These are phyloP conservation scores for Bombylius discolor DNA, from an alignment of 2,888 invertebrate species.

Conservation along the genomic window DNA sequence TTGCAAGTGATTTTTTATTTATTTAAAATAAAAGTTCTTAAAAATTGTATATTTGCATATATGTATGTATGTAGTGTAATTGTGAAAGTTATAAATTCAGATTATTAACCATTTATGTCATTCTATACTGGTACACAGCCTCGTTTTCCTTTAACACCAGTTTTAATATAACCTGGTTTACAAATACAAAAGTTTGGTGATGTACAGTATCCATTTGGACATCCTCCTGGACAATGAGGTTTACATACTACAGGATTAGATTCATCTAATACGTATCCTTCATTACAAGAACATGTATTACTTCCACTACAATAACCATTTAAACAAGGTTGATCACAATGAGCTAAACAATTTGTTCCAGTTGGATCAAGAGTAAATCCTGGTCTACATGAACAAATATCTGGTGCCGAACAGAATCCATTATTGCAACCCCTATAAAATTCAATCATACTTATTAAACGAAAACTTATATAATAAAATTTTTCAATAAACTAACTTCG, in stretches of 20 bases:
- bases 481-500: neutral
- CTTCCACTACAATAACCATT: conserved; percentile 56
- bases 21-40: no score
- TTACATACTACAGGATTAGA: conserved; percentile 38
- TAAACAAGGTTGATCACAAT: conserved; percentile 50
- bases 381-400: conserved; percentile 15
- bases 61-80: no score
- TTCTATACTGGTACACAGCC: conserved; percentile 38
- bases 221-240: conserved; percentile 54
- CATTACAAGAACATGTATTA: conserved; percentile 46
- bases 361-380: conserved; percentile 12
- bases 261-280: conserved; percentile 40
- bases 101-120: no score
- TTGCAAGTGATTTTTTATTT: no score
- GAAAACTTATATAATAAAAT: neutral
- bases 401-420: conserved; percentile 30
- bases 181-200: conserved; percentile 63
- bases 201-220: conserved; percentile 58
- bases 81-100: no score
- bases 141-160: conserved; percentile 47
- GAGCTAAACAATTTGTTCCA: conserved; percentile 38
- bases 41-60: no score
- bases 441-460: neutral
- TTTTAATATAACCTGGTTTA: conserved; percentile 50
- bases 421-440: conserved; percentile 20